A percentile compares a stretch with the other conserved stretches of the same genome.
phyloP scores from a whole-genome alignment of 2,113 vertebrate species.

The Verasper variegatus region DNA sequence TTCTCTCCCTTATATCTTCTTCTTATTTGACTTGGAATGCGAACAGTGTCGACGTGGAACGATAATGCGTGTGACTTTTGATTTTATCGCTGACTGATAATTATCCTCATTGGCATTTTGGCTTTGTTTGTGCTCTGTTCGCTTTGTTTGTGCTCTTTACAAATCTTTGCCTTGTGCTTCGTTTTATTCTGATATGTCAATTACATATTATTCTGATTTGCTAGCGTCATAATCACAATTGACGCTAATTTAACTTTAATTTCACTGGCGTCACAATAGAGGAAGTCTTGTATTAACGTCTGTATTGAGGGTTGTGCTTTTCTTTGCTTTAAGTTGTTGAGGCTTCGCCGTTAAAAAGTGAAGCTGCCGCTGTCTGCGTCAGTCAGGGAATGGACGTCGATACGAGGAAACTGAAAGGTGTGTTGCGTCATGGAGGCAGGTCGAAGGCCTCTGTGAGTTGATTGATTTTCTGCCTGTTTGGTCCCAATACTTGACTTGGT shows the following conservation, averaged over 20 bases:
- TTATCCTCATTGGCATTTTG: neutral
- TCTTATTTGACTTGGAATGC: neutral
- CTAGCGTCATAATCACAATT: conserved; percentile 2
- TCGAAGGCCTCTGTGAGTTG: conserved; percentile 57
- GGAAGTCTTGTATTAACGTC: neutral
- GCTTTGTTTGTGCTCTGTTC: conserved; percentile 51
- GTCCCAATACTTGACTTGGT: conserved; percentile 65
- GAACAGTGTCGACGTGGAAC: conserved; percentile 3
- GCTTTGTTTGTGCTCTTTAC: conserved; percentile 47
- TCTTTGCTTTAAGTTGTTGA: conserved; percentile 24
- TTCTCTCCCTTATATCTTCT: neutral
- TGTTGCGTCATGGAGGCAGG: conserved; percentile 46
- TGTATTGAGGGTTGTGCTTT: conserved; percentile 29
- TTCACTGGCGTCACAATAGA: conserved; percentile 35
- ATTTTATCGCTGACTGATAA: conserved; percentile 13
- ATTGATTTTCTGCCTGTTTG: conserved; percentile 74
- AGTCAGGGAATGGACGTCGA: neutral
- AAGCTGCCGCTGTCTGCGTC: neutral
- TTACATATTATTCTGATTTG: conserved; percentile 1
- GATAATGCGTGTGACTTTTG: neutral
- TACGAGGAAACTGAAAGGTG: conserved; percentile 15
- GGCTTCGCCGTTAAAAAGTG: conserved; percentile 1
- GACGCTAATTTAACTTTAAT: conserved; percentile 11
- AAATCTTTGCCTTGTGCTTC: conserved; percentile 44
- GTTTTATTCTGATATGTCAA: conserved; percentile 11